Evolutionary conservation across 2,888 invertebrate genomes (phyloP), one percentile per base, ranked within the genome.

Genomic region (Lepetodrilus schrolli): DNA sequence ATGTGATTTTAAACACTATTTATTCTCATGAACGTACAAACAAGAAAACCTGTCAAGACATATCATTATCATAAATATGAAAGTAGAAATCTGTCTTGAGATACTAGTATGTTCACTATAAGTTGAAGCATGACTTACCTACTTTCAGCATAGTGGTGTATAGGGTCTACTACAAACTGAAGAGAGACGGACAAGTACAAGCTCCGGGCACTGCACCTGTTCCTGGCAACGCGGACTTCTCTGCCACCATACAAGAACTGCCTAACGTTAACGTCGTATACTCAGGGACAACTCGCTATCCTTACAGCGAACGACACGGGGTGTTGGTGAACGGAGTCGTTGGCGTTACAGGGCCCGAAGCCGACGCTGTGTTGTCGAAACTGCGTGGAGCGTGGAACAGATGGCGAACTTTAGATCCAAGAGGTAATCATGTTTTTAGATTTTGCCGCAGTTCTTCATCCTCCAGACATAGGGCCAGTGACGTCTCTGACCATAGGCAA

Each of bases 121-220:
- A n/a, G n/a, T n/a, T n/a, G n/a, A n/a, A n/a, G n/a, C n/a, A n/a
- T n/a, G n/a, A n/a, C n/a, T 26, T 26, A 7, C 13, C 4, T 36
- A 23, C 1, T 38, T 37, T n/a, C 51, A 76, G 76, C 4, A 76
- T 66, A 8, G 51, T 47, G 1, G 36, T 74, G 23, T 72, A 48
- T 0, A 66, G 65, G 1, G 30, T 76, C 2, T 51, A 30, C 17
- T 74, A 74, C 66, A 69, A 68, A 58, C 20, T 74, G n/a, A 36
- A 26, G 7, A 43, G 43, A 37, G 74, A 76, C 13, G 74, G 65
- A 10, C 17, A 72, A 30, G 34, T 47, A 0, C 49, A 47, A 13
- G 13, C 37, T 36, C 70, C 72, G 13, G 7, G 10, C 36, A 47
- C 20, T 17, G 23, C 49, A 0, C 37, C 73, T 0, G 26, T 66